Percentiles rank a stretch among this genome's conserved stretches.
phyloP scores from a whole-genome alignment of 1,140 invertebrate genomes.

The Calosoma granatense region DNA sequence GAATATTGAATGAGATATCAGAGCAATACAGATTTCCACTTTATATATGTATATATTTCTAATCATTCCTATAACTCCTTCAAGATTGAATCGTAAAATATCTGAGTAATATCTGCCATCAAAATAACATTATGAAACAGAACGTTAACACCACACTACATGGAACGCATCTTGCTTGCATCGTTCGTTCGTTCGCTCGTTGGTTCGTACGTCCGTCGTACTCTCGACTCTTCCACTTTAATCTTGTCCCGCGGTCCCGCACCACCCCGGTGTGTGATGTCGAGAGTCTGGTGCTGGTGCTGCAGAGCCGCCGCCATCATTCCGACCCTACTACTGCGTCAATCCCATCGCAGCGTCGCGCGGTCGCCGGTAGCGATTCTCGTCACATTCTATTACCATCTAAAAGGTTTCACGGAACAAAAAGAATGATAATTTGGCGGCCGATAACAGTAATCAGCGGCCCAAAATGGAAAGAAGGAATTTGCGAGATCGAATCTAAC shows the following conservation, averaged over 20 bases:
- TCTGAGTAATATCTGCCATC: too few relatives aligned
- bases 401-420: slow-evolving; percentile 20
- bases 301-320: background rate
- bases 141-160: too few relatives aligned
- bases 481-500: slow-evolving; percentile 14
- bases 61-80: too few relatives aligned
- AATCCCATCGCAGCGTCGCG: background rate
- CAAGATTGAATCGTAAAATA: too few relatives aligned
- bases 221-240: background rate
- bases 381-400: slow-evolving; percentile 22
- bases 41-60: too few relatives aligned
- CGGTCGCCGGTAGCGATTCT: slow-evolving; percentile 3
- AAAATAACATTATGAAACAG: too few relatives aligned
- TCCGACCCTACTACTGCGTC: background rate
- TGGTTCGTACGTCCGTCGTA: background rate
- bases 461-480: slow-evolving; percentile 12
- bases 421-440: slow-evolving; percentile 22
- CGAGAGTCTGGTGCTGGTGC: too few relatives aligned
- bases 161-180: too few relatives aligned
- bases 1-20: too few relatives aligned
- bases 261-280: too few relatives aligned
- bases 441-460: slow-evolving; percentile 24
- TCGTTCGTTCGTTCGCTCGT: too few relatives aligned
- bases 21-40: too few relatives aligned
- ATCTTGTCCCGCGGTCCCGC: background rate